These are phyloP conservation scores for Euglossa dilemma DNA, from an alignment of 1,140 invertebrate genomes.

Conservation along the genomic window DNA sequence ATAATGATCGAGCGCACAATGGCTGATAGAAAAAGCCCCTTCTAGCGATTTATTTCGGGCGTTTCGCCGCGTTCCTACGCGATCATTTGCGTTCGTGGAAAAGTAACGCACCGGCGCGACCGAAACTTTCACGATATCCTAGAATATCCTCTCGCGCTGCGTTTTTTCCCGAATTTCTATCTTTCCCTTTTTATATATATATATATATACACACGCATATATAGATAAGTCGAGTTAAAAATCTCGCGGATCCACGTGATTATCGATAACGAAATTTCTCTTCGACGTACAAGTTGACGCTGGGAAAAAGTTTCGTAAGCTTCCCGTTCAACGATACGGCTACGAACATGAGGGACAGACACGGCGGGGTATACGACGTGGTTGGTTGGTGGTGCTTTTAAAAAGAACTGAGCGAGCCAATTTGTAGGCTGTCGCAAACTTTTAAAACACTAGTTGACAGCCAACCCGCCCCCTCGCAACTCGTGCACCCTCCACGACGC, in stretches of 20 bases:
- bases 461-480: constrained; percentile 67
- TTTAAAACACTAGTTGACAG: constrained; percentile 84
- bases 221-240: too few relatives aligned
- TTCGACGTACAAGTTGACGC: constrained; percentile 10
- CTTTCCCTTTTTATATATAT: too few relatives aligned
- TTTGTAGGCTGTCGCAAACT: constrained; percentile 83
- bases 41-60: constrained; percentile 55
- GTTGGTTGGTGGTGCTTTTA: constrained; percentile 82
- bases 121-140: background rate
- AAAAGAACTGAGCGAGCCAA: constrained; percentile 83
- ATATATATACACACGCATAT: background rate
- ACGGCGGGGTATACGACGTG: constrained; percentile 69
- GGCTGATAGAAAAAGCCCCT: constrained; percentile 39
- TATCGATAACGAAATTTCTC: background rate
- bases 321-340: constrained; percentile 58
- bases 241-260: background rate
- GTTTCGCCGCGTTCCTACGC: constrained; percentile 19
- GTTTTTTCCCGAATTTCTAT: background rate
- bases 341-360: constrained; percentile 38
- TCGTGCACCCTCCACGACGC: constrained; percentile 45
- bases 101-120: background rate
- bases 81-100: constrained; percentile 10
- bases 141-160: background rate
- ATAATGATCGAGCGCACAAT: constrained; percentile 59
- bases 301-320: constrained; percentile 43